These are phyloP conservation scores for Ictidomys tridecemlineatus DNA, from an alignment of 2,113 vertebrate species.

Conservation along the genomic window DNA sequence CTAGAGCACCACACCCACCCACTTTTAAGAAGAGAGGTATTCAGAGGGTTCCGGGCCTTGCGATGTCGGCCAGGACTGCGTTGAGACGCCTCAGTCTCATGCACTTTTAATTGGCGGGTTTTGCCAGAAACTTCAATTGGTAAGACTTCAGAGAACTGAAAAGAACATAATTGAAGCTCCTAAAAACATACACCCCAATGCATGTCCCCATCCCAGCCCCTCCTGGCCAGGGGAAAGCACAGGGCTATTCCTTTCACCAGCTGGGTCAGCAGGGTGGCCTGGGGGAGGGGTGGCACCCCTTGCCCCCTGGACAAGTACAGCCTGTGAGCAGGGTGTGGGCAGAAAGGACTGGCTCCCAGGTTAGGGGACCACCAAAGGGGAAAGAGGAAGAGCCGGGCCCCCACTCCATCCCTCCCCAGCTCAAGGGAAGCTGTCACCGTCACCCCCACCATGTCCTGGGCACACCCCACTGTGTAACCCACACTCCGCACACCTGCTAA, in stretches of 20 bases:
- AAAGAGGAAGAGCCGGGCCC: conserved; percentile 58
- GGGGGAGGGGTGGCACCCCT: background rate
- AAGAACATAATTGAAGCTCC: conserved; percentile 80
- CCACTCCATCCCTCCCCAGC: background rate
- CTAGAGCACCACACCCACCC: background rate
- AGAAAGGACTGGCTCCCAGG: conserved; percentile 40
- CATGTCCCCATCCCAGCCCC: conserved; percentile 44
- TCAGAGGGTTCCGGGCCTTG: background rate
- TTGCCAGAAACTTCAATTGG: background rate
- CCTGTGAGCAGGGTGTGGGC: conserved; percentile 69
- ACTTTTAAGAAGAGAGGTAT: background rate
- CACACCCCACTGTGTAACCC: conserved; percentile 89
- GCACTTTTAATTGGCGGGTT: background rate
- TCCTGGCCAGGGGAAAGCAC: background rate
- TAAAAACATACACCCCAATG: conserved; percentile 66
- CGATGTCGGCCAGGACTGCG: background rate
- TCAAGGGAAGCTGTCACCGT: conserved; percentile 94
- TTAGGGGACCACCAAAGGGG: conserved; percentile 60
- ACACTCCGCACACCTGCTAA: fast-evolving
- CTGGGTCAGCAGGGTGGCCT: background rate
- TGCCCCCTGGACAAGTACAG: conserved; percentile 63
- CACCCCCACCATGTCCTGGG: conserved; percentile 94
- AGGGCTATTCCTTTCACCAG: background rate
- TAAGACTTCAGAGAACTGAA: conserved; percentile 66
- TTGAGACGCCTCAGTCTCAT: background rate